Base-by-base conservation (phyloP, 1,140 invertebrate genomes). In the Drosophila parvula region DNA sequence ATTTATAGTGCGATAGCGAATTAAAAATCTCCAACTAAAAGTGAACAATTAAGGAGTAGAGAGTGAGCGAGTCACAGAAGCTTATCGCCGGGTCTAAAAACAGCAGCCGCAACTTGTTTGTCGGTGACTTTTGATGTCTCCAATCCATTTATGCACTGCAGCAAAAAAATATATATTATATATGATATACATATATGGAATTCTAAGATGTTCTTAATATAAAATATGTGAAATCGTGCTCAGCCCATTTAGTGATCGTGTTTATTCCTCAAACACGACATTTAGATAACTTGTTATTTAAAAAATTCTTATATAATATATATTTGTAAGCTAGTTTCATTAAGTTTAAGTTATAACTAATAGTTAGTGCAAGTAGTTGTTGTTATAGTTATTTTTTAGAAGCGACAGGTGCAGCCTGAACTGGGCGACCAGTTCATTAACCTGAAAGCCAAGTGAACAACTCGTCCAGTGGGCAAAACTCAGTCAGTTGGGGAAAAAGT, bases 341-440 rank as follows among this genome's bases (percentile, higher is more conserved):
- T 14, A 1, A 14, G 7, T 36, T 22, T 22, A 22, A 12, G 10
- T 34, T 0, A 12, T 34, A 18, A 32, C 14, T 18, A 7, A 4
- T 27, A 32, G 32, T n/a, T 50, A 7, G 9, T 6, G 10, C 0
- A 7, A 10, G 18, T 36, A 22, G 4, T 9, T n/a, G n/a, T 4
- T 11, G 3, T 5, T 5, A 58, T 3, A 11, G 12, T 8, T 16
- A 30, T 32, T 28, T 36, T 67, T 18, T 36, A 10, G 12, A 32
- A 56, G 22, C 28, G 18, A 43, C 68, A 50, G 65, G 40, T 59
- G 40, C 47, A 40, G 61, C 28, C 58, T 9, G 61, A 51, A 32
- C 55, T n/a, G n/a, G n/a, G n/a, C n/a, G n/a, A n/a, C n/a, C n/a
- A 55, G 80, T 82, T 82, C 80, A 71, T 58, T 83, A 80, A 79